phyloP scores from a whole-genome alignment of 2,113 vertebrate genomes.

The Barbus barbus region DNA sequence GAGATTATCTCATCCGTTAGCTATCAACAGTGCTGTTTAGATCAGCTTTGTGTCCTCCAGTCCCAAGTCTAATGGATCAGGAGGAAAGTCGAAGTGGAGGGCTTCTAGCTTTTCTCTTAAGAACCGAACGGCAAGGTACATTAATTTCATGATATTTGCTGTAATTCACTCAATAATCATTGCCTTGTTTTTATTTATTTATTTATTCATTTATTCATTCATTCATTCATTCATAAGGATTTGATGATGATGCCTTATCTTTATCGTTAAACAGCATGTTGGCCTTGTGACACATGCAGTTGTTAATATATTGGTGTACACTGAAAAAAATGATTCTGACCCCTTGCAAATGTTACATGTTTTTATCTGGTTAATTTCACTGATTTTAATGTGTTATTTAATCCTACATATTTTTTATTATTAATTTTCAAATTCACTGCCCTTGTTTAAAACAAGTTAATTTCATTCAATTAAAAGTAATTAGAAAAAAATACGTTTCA shows the following conservation, averaged over 20 bases:
- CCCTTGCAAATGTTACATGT: no score
- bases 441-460: no score
- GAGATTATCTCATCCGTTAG: slow-evolving; percentile 77
- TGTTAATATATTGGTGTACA: not conserved
- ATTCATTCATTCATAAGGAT: not conserved
- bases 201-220: no score
- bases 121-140: slow-evolving; percentile 15
- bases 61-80: slow-evolving; percentile 59
- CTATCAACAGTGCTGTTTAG: slow-evolving; percentile 76
- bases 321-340: no score
- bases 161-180: not conserved
- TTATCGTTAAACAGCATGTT: not conserved
- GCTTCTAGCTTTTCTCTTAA: slow-evolving; percentile 3
- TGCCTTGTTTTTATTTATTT: not conserved
- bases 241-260: not conserved
- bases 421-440: no score
- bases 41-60: slow-evolving; percentile 65
- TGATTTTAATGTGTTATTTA: no score
- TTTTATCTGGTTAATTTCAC: no score
- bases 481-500: no score
- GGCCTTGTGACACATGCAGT: not conserved
- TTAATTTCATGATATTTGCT: slow-evolving; percentile 8
- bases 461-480: no score
- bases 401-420: no score
- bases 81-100: slow-evolving; percentile 53